Evolutionary conservation across 2,888 invertebrate genomes (phyloP), one percentile per base, ranked within the genome.

Genomic region (Pseudococcus longispinus): DNA sequence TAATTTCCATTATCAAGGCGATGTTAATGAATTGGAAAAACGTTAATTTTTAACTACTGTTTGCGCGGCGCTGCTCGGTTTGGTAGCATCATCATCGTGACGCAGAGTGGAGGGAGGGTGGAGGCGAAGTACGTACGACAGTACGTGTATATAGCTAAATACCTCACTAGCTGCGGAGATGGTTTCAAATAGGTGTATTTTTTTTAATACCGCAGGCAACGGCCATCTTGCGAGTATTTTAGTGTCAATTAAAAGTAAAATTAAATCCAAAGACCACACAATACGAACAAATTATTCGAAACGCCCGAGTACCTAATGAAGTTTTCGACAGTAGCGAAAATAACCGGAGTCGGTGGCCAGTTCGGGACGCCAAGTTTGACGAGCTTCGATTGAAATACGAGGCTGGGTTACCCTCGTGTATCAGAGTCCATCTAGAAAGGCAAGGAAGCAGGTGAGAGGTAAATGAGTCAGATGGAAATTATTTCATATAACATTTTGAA

Each of bases 191-290:
- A 77, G 23, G 77, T 77, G 77, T 37, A 42, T 77, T 77, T 42
- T 32, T 6, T 42, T 23, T 77, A 77, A 42, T 37, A 77, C 77
- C 37, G n/a, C 77, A 42, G 77, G 77, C 77, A 29, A 74, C 15
- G n/a, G 15, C 42, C 9, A 77, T 32, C 13, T 32, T 6, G 32
- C 37, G 77, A 77, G 77, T 42, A 77, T 77, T 77, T 77, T 42
- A 77, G 77, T 77, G 77, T 77, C 77, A 77, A 77, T 77, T 77
- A 77, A 77, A 77, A 77, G 77, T 77, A 77, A 77, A 77, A 77
- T 77, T 77, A 77, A 77, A 77, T 29, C 42, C 77, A 18, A 1
- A 77, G 77, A 77, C 77, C 77, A 77, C 77, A 77, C 77, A 77
- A 42, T 77, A n/a, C 32, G 77, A 77, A 77, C 77, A 77, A 77